Percentiles rank a stretch among this genome's conserved stretches.
These are phyloP conservation scores for Atrina japonica DNA, from an alignment of 2,888 invertebrate species.

Conservation along the genomic window DNA sequence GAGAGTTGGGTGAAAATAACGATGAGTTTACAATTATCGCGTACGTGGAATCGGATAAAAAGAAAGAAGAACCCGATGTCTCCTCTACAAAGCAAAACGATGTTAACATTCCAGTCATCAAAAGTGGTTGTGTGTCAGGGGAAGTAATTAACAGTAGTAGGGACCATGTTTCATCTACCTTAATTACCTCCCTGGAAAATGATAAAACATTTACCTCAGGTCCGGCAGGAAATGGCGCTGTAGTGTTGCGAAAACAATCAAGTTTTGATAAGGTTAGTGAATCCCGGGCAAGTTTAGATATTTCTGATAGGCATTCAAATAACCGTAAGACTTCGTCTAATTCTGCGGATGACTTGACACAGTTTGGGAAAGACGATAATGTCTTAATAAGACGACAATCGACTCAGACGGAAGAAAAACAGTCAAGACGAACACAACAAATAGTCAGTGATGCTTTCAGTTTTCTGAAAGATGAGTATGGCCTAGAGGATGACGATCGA, in stretches of 20 bases:
- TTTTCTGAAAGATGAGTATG: constrained; percentile 47
- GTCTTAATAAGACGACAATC: constrained; percentile 8
- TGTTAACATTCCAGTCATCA: too few relatives aligned
- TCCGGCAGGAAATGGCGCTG: too few relatives aligned
- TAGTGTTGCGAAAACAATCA: neutral
- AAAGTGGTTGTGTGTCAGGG: neutral
- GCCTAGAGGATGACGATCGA: neutral
- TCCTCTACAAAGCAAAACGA: too few relatives aligned
- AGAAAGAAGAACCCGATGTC: constrained; percentile 26
- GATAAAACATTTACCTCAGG: too few relatives aligned
- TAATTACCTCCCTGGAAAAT: too few relatives aligned
- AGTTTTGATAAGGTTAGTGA: neutral
- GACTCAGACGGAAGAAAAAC: constrained; percentile 6
- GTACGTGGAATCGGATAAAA: constrained; percentile 35
- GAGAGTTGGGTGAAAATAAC: neutral
- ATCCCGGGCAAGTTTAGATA: too few relatives aligned
- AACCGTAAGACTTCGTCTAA: too few relatives aligned
- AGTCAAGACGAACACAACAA: constrained; percentile 47
- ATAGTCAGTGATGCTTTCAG: constrained; percentile 58
- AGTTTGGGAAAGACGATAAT: constrained; percentile 3
- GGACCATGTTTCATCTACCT: too few relatives aligned
- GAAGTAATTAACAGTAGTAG: neutral
- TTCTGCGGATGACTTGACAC: too few relatives aligned
- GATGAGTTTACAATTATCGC: constrained; percentile 39
- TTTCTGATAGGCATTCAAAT: too few relatives aligned